Percentiles rank a stretch among this genome's conserved stretches.
phyloP scores from a whole-genome alignment of 2,888 invertebrate genomes.

The Didymodactylos carnosus region DNA sequence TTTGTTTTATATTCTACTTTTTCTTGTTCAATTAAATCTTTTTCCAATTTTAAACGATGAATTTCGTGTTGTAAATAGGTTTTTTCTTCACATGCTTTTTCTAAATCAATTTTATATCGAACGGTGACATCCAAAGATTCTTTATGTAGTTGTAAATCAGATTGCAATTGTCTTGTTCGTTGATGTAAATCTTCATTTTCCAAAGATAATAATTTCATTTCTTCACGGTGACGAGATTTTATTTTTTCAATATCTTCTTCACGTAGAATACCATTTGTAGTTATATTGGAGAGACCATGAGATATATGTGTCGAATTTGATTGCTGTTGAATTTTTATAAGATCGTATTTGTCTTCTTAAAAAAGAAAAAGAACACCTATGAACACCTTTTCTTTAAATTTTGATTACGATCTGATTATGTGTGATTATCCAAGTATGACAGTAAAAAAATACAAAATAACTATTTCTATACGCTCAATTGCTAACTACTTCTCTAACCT shows the following conservation, averaged over 20 bases:
- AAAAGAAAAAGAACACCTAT: too few species aligned
- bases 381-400: too few species aligned
- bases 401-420: too few species aligned
- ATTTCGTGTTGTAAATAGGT: background rate
- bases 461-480: too few species aligned
- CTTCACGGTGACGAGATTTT: background rate
- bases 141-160: background rate
- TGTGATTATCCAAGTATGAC: too few species aligned
- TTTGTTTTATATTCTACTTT: background rate
- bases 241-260: background rate
- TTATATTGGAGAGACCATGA: too few species aligned
- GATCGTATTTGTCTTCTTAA: too few species aligned
- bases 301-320: too few species aligned
- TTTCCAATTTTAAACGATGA: background rate
- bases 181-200: background rate
- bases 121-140: background rate
- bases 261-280: background rate
- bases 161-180: background rate
- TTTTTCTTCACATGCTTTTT: background rate
- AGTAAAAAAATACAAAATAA: too few species aligned
- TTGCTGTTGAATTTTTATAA: too few species aligned
- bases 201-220: background rate
- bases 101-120: background rate
- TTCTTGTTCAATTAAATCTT: background rate
- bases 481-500: too few species aligned